These are phyloP conservation scores for Dolichoris vasculosae DNA, from an alignment of 1,140 invertebrate genomes.

Conservation along the genomic window DNA sequence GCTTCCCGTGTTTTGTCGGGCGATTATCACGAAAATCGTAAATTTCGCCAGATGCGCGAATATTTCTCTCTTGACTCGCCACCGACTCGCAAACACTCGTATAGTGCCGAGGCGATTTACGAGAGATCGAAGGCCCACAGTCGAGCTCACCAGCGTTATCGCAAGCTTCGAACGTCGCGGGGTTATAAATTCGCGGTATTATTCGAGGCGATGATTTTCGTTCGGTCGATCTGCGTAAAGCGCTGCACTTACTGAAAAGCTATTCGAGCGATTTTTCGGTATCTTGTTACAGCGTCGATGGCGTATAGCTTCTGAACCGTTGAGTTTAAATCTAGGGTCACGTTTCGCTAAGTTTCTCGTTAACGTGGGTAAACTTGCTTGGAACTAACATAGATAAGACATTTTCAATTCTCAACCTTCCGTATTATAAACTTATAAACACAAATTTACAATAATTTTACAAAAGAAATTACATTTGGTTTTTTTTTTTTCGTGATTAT, in stretches of 20 bases:
- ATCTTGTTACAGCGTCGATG: conserved; percentile 8
- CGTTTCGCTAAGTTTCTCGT: no score
- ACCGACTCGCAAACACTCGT: neutral
- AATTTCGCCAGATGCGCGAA: conserved; percentile 38
- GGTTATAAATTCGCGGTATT: conserved; percentile 46
- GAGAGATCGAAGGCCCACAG: conserved; percentile 29
- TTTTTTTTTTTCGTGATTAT: no score
- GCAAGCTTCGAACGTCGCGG: neutral
- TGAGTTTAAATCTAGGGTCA: neutral
- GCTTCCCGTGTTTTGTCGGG: conserved; percentile 42
- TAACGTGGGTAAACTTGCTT: neutral
- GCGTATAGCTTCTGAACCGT: neutral
- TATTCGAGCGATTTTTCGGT: conserved; percentile 32
- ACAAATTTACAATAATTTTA: neutral
- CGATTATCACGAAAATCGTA: conserved; percentile 45
- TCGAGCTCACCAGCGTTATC: conserved; percentile 18
- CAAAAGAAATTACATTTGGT: no score
- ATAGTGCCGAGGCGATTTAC: conserved; percentile 28
- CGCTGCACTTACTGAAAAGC: neutral
- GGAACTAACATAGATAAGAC: neutral
- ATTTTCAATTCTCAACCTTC: neutral
- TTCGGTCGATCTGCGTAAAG: neutral
- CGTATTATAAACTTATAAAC: neutral
- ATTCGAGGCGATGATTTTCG: conserved; percentile 23
- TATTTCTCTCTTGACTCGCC: conserved; percentile 1